Conservation (phyloP, 64 coral and sea anemone genomes). For the Dendrophyllia cribrosa region DNA sequence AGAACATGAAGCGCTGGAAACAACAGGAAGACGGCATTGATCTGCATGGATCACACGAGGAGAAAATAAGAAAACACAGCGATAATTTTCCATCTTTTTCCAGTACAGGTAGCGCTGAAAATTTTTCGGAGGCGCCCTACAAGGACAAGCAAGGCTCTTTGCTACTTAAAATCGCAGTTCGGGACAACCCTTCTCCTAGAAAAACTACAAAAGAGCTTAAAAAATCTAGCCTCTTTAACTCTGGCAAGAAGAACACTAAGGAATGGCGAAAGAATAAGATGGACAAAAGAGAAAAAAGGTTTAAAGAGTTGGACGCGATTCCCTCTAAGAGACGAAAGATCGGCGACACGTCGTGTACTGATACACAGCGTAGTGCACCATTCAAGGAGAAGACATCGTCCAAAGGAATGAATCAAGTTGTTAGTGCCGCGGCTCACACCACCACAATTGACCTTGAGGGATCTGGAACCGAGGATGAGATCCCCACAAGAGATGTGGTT, state of each 20-base stretch:
- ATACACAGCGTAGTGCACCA: background rate
- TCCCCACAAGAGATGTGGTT: slow-evolving; percentile 63
- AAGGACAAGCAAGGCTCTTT: background rate
- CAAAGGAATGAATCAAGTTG: background rate
- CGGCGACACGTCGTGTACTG: background rate
- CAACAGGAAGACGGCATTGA: slow-evolving; percentile 16
- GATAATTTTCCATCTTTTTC: background rate
- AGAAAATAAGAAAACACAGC: background rate
- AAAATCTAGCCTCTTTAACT: slow-evolving; percentile 60
- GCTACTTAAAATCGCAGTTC: background rate
- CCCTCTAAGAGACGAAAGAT: slow-evolving; percentile 30
- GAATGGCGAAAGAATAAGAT: slow-evolving; percentile 40
- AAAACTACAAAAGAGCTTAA: slow-evolving; percentile 79
- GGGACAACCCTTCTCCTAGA: background rate
- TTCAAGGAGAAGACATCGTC: background rate
- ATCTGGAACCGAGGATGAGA: slow-evolving; percentile 54
- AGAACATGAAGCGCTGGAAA: slow-evolving; percentile 84
- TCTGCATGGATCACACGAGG: background rate
- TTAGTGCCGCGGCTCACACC: slow-evolving; percentile 30
- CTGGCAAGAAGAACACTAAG: slow-evolving; percentile 8
- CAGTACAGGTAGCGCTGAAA: background rate
- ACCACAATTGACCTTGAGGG: slow-evolving; percentile 16
- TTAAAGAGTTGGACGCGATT: background rate
- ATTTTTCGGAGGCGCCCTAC: background rate
- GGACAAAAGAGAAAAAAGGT: slow-evolving; percentile 22